Percentiles rank a stretch among this genome's conserved stretches.
phyloP scores from a whole-genome alignment of 2,797 vertebrate genomes.

The Myripristis murdjan region DNA sequence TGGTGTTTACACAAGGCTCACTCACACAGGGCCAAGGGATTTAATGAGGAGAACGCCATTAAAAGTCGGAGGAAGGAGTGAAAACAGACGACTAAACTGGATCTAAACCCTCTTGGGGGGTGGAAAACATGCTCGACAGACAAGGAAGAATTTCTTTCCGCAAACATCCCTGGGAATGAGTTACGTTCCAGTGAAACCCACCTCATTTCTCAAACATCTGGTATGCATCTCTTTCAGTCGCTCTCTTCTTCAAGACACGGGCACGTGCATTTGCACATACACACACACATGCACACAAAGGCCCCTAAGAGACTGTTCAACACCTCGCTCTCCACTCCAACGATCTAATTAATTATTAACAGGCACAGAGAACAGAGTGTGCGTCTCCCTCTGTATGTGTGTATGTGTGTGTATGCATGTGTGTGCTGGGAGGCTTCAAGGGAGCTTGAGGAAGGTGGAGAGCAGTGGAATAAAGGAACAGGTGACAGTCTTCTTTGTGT shows the following conservation, averaged over 20 bases:
- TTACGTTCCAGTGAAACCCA: slow-evolving; percentile 82
- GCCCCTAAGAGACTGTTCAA: slow-evolving; percentile 38
- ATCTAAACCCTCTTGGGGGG: slow-evolving; percentile 38
- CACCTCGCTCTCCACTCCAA: slow-evolving; percentile 47
- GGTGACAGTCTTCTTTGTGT: slow-evolving; percentile 48
- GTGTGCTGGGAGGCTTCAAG: neutral
- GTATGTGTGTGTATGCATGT: neutral
- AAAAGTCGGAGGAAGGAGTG: slow-evolving; percentile 3
- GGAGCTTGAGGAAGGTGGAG: slow-evolving; percentile 10
- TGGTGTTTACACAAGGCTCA: slow-evolving; percentile 23
- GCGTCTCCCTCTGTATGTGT: neutral
- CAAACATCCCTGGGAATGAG: slow-evolving; percentile 87
- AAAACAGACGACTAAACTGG: slow-evolving; percentile 33
- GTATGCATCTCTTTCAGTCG: slow-evolving; percentile 72
- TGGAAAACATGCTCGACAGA: slow-evolving; percentile 76
- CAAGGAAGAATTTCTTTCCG: slow-evolving; percentile 81
- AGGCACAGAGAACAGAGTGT: slow-evolving; percentile 5
- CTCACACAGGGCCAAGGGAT: neutral
- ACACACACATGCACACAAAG: slow-evolving; percentile 27
- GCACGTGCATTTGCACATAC: neutral
- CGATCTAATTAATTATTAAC: slow-evolving; percentile 61
- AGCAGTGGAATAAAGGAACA: slow-evolving; percentile 39
- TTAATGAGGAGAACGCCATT: slow-evolving; percentile 41
- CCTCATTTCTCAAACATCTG: slow-evolving; percentile 87
- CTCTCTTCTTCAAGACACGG: slow-evolving; percentile 60